A percentile compares a stretch with the other conserved stretches of the same genome.
phyloP scores from a whole-genome alignment of 2,113 vertebrate species.

The Calonectris borealis region DNA sequence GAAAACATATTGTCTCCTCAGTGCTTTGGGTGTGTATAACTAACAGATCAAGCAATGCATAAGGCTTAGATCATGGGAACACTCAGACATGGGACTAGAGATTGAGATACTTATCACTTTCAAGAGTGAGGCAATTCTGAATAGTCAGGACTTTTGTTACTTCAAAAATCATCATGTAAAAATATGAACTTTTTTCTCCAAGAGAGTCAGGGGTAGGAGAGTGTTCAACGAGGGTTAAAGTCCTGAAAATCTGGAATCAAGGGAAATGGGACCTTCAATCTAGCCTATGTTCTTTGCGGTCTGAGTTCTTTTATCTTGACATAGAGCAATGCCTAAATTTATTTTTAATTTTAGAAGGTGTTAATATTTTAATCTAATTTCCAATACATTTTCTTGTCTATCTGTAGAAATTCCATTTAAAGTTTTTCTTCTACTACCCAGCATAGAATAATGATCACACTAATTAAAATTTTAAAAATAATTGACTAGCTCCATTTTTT shows the following conservation, averaged over 20 bases:
- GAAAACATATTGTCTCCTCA: neutral
- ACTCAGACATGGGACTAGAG: neutral
- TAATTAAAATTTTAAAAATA: neutral
- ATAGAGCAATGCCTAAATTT: neutral
- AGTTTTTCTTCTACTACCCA: neutral
- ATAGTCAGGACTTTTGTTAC: neutral
- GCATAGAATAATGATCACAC: neutral
- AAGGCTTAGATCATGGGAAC: neutral
- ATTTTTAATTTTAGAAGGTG: neutral
- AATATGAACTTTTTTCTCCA: neutral
- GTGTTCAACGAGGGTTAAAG: neutral
- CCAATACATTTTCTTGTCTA: neutral
- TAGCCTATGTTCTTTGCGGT: neutral
- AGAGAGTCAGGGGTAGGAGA: neutral
- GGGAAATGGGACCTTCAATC: neutral
- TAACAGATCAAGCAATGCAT: neutral
- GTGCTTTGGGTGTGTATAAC: neutral
- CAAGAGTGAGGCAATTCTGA: neutral
- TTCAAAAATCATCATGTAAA: neutral
- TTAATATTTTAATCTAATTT: neutral
- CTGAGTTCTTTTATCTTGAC: neutral
- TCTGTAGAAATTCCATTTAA: neutral
- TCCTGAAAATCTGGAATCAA: neutral
- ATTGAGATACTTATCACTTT: neutral
- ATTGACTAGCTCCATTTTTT: neutral